phyloP scores from a whole-genome alignment of 2,888 invertebrate species.

The Nymphalis c-album region DNA sequence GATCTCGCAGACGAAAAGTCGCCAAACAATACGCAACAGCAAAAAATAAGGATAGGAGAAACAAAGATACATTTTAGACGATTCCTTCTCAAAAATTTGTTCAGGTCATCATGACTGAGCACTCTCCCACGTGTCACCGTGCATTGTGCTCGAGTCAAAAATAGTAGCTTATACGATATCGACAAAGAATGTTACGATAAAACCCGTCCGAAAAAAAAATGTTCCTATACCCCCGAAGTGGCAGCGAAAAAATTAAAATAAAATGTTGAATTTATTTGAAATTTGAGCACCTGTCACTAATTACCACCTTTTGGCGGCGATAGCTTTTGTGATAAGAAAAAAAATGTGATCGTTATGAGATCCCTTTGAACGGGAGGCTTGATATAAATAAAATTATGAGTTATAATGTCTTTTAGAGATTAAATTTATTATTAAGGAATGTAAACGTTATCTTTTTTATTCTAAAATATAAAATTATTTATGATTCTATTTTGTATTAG shows the following conservation, averaged over 20 bases:
- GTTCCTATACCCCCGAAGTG: slow-evolving; percentile 48
- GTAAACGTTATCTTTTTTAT: slow-evolving; percentile 1
- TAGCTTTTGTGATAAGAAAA: slow-evolving; percentile 58
- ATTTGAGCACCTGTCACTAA: slow-evolving; percentile 78
- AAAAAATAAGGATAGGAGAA: slow-evolving; percentile 57
- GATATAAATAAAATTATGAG: slow-evolving; percentile 37
- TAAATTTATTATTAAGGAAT: background rate
- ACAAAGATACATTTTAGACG: slow-evolving; percentile 50
- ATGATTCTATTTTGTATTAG: no score
- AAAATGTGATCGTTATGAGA: slow-evolving; percentile 44
- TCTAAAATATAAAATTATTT: background rate
- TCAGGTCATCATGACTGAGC: slow-evolving; percentile 69
- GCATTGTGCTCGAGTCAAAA: slow-evolving; percentile 61
- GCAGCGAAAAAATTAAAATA: slow-evolving; percentile 54
- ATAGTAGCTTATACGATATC: slow-evolving; percentile 75
- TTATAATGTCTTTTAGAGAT: slow-evolving; percentile 18
- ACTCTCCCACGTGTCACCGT: slow-evolving; percentile 72
- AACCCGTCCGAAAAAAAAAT: slow-evolving; percentile 60
- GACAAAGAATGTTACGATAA: slow-evolving; percentile 76
- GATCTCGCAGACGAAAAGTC: slow-evolving; percentile 63
- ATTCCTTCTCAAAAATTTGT: slow-evolving; percentile 53
- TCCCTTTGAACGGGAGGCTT: slow-evolving; percentile 41
- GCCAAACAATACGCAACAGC: slow-evolving; percentile 54
- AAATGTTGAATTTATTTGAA: slow-evolving; percentile 66
- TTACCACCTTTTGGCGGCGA: slow-evolving; percentile 79